Conservation (phyloP, 1,140 invertebrate species). For the Oncopeltus fasciatus region DNA sequence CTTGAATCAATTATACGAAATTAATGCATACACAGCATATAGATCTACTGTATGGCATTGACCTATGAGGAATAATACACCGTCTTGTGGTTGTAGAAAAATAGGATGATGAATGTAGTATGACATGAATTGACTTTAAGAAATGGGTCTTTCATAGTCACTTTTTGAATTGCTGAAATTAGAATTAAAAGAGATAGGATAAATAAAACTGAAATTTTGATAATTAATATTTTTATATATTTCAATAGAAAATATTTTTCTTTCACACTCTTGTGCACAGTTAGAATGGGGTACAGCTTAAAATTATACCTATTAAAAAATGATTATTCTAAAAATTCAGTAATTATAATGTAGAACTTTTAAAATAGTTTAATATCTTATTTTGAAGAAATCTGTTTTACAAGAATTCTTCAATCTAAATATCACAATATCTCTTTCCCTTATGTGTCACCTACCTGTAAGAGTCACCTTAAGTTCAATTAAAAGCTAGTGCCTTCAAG, state of each 20-base stretch:
- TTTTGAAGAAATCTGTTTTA: neutral
- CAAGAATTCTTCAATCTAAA: constrained; percentile 3
- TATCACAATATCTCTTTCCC: constrained; percentile 2
- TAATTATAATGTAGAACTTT: neutral
- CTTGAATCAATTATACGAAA: too few species aligned
- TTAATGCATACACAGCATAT: too few species aligned
- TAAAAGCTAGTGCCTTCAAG: neutral
- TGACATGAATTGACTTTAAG: neutral
- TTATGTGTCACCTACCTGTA: neutral
- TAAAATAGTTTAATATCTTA: neutral
- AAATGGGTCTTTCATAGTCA: too few species aligned
- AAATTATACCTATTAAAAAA: constrained; percentile 1
- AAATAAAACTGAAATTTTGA: too few species aligned
- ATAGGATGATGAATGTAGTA: neutral
- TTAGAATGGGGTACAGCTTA: neutral
- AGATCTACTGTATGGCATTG: neutral
- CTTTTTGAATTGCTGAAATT: too few species aligned
- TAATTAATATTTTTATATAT: constrained; percentile 4
- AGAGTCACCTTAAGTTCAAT: neutral
- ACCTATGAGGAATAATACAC: neutral
- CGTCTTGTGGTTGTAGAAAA: neutral
- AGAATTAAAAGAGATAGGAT: too few species aligned
- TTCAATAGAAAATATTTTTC: neutral
- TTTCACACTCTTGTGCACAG: neutral
- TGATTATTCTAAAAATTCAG: neutral